phyloP scores from a whole-genome alignment of 2,888 invertebrate genomes.

The Xanthia togata region DNA sequence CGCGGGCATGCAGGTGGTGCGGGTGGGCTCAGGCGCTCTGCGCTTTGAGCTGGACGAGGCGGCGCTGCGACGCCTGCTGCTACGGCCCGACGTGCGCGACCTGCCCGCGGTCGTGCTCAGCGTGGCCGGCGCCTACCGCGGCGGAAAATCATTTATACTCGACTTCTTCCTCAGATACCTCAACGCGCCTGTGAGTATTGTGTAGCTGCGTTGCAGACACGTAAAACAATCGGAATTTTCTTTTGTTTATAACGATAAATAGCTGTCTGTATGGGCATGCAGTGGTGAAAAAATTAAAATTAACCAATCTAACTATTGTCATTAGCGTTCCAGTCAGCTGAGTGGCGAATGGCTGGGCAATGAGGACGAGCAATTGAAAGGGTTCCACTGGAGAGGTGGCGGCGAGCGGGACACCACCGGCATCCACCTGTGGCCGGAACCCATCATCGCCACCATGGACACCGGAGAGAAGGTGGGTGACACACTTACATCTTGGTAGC shows the following conservation, averaged over 20 bases:
- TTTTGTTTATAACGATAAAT: not conserved
- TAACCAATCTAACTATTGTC: not conserved
- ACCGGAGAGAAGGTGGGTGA: constrained; percentile 65
- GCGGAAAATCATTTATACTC: constrained; percentile 77
- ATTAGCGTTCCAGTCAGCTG: constrained; percentile 62
- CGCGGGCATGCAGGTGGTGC: constrained; percentile 67
- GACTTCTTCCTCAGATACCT: constrained; percentile 75
- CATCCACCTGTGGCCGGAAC: constrained; percentile 97
- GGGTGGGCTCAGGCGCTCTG: constrained; percentile 36
- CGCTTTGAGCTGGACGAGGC: constrained; percentile 65
- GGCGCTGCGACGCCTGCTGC: constrained; percentile 62
- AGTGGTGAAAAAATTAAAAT: not conserved
- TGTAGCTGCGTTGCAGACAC: not conserved
- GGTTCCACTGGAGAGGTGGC: constrained; percentile 98
- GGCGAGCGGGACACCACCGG: constrained; percentile 98
- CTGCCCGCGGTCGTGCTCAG: constrained; percentile 72
- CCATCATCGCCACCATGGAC: constrained; percentile 93
- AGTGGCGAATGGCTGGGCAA: constrained; percentile 91
- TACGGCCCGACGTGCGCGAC: constrained; percentile 63
- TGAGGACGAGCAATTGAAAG: constrained; percentile 93
- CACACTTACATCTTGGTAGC: not conserved
- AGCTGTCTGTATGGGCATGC: not conserved
- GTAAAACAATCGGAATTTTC: not conserved
- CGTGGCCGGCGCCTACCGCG: constrained; percentile 75
- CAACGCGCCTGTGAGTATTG: constrained; percentile 67